Evolutionary conservation across 2,888 invertebrate species (phyloP).

Genomic region (Unio delphinus): DNA sequence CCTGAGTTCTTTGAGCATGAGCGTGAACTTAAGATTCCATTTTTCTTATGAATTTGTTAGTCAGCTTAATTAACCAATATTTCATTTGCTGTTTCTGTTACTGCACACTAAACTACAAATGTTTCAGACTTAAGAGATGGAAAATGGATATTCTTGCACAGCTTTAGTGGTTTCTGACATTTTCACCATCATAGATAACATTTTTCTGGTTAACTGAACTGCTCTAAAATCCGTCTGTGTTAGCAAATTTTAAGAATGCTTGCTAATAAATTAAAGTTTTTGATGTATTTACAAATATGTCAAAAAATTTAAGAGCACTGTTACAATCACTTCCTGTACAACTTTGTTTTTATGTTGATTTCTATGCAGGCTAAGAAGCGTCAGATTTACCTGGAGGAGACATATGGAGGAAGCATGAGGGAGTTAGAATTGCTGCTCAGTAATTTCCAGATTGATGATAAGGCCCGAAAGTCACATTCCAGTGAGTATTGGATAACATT

Average conservation of each 20-base stretch:
- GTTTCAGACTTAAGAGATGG: too few species aligned
- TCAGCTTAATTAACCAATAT: too few species aligned
- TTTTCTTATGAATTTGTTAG: too few species aligned
- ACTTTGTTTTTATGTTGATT: background rate
- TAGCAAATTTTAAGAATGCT: background rate
- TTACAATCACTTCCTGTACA: background rate
- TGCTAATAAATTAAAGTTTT: background rate
- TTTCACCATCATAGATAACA: too few species aligned
- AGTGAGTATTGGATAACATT: slow-evolving; percentile 11
- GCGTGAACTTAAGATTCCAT: too few species aligned
- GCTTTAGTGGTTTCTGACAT: too few species aligned
- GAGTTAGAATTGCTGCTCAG: slow-evolving; percentile 61
- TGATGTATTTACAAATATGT: background rate
- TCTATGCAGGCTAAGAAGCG: slow-evolving; percentile 63
- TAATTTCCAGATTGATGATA: slow-evolving; percentile 50
- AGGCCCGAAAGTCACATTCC: slow-evolving; percentile 19
- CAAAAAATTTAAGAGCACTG: background rate
- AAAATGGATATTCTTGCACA: too few species aligned
- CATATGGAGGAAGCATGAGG: slow-evolving; percentile 65
- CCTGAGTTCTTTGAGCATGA: too few species aligned
- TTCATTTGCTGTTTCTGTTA: too few species aligned
- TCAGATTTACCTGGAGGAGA: slow-evolving; percentile 66
- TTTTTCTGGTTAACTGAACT: too few species aligned
- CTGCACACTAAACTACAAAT: too few species aligned
- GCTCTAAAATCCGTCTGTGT: too few species aligned